Evolutionary conservation across 2,888 invertebrate genomes (phyloP), one percentile per base, ranked within the genome.

Genomic region (Plebejus argus): DNA sequence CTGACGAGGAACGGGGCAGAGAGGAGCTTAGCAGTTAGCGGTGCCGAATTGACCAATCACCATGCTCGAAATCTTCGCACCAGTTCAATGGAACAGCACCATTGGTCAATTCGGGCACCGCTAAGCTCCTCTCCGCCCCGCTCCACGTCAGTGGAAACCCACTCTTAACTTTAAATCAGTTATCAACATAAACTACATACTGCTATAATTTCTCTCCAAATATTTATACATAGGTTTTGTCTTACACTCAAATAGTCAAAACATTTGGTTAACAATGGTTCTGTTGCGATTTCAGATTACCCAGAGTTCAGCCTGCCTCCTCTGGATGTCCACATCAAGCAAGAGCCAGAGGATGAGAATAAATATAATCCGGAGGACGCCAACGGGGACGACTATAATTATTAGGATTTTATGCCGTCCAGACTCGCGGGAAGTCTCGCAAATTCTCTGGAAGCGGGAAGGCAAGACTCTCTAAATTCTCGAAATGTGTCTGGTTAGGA

Each of bases 301-400:
- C 97, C 97, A 2, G 96, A 97, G 82, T 97, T 97, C 90, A 94
- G 95, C 78, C 90, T 95, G 79, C 93, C 95, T 33, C 95, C 95
- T 77, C 95, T 95, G 83, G 95, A 95, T 79, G 93, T 95, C 7
- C 95, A 95, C 79, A 95, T 96, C 82, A 97, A 97, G 84, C 96
- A 96, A 85, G 96, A 96, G 86, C 95, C 95, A 15, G 95, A 96
- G 76, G 95, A 96, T 72, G 97, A 97, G 84, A 95, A 96, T 83
- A 97, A 97, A 84, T 97, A 96, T 87, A 95, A 96, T 84, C 96
- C 96, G 0, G 92, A 92, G 71, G 89, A 90, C 20, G 88, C 89
- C n/a, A 91, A 91, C 82, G 92, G 91, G 0, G 90, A 91, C 49
- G 86, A 90, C 49, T 89, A 90, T 80, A 86, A 87, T 79, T 91